Conservation (phyloP, 2,113 vertebrate genomes). For the Menidia beryllina region DNA sequence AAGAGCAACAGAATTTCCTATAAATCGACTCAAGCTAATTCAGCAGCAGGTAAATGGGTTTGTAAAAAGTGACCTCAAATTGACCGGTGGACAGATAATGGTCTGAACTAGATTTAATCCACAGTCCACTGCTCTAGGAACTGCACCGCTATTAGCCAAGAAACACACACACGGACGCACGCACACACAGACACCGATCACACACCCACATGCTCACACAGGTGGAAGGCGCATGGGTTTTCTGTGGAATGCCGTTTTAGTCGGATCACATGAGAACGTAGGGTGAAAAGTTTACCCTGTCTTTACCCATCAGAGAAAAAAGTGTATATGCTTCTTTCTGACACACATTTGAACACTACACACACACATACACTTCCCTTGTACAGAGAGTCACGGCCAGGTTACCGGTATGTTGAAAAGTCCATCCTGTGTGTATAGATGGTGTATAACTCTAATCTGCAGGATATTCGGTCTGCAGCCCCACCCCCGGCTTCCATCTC, state of each 20-base stretch:
- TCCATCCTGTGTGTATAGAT: constrained; percentile 66
- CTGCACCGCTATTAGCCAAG: constrained; percentile 53
- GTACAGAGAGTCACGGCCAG: constrained; percentile 70
- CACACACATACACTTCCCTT: constrained; percentile 52
- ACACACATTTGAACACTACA: constrained; percentile 8
- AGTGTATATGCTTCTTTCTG: constrained; percentile 40
- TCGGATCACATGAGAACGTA: constrained; percentile 68
- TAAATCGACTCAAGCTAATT: constrained; percentile 45
- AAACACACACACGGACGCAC: constrained; percentile 22
- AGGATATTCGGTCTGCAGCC: constrained; percentile 62
- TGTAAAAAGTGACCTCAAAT: constrained; percentile 69
- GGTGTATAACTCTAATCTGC: constrained; percentile 63
- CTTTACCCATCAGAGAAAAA: constrained; percentile 50
- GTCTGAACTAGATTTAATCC: constrained; percentile 67
- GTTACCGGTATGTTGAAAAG: constrained; percentile 65
- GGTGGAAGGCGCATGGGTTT: constrained; percentile 51
- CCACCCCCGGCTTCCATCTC: constrained; percentile 43
- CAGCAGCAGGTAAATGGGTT: constrained; percentile 51
- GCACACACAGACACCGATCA: no score
- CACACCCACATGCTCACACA: constrained; percentile 31
- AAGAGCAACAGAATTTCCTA: constrained; percentile 1
- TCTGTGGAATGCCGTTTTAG: constrained; percentile 54
- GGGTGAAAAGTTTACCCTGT: constrained; percentile 73
- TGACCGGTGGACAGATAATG: constrained; percentile 65
- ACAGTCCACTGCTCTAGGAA: constrained; percentile 54